Base-by-base conservation (phyloP, 2,888 invertebrate species). In the Patella depressa region DNA sequence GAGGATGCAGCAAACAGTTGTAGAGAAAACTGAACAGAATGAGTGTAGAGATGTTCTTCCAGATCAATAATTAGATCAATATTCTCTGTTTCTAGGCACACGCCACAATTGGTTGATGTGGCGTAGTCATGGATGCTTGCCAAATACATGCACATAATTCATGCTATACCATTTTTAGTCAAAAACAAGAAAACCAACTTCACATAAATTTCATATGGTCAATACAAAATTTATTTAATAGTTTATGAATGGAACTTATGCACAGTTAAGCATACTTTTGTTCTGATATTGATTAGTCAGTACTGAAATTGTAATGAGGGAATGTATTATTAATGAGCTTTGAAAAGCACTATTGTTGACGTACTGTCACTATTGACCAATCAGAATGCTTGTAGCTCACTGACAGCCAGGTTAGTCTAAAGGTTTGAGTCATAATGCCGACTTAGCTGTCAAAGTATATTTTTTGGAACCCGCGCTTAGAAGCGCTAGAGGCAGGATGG, bases 401-500 rank as follows among this genome's bases (percentile, higher is more conserved):
- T 75, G 75, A 70, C 70, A 71, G 71, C 54, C 71, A 70, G 75
- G 55, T 75, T 75, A 71, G 75, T 53, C 57, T 54, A 71, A 34
- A 55, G 65, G 65, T 19, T 78, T 79, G 76, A 79, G 81, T 80
- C 80, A 82, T 79, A 73, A 79, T 82, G 81, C 80, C 76, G 74
- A 76, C 80, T 72, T 80, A 80, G 74, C 79, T 74, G 73, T 78
- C 59, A 70, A 73, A 57, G 75, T 72, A 29, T 55, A 75, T 73
- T 74, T 45, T 70, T 29, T 72, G 77, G 76, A 71, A 72, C 69
- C 74, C 71, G 78, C 78, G 81, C 80, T 78, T 69, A 55, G 29
- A 17, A 70, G 80, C 77, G 81, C 80, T 55, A 79, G 78, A 79
- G 76, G 74, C 79, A 78, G 76, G 78, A 82, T 82, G 81, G 78